Percentiles rank a stretch among this genome's conserved stretches.
These are phyloP conservation scores for Drosophila lacicola DNA, from an alignment of 2,888 invertebrate genomes.

Conservation along the genomic window DNA sequence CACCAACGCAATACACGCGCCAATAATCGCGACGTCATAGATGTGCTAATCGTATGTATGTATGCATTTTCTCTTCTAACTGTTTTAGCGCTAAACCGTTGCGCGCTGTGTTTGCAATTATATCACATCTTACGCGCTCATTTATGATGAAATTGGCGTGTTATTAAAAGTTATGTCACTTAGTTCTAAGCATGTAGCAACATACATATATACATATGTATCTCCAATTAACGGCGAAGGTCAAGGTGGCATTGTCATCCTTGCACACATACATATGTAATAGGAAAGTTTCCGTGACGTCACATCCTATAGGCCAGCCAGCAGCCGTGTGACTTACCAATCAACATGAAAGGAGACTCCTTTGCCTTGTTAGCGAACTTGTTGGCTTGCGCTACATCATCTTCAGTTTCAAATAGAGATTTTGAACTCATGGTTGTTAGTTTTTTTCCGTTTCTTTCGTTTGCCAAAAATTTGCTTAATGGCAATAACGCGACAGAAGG, in stretches of 20 bases:
- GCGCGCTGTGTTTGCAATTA: conserved; percentile 24
- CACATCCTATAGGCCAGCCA: conserved; percentile 7
- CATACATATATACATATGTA: not conserved
- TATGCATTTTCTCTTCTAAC: not conserved
- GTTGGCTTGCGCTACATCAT: conserved; percentile 72
- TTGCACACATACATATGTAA: conserved; percentile 8
- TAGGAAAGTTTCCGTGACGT: conserved; percentile 50
- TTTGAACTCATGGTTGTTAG: conserved; percentile 61
- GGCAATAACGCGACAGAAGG: not conserved
- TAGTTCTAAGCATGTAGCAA: not conserved
- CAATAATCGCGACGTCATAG: conserved; percentile 52
- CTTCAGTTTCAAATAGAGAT: conserved; percentile 80
- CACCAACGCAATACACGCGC: conserved; percentile 51
- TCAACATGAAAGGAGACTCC: conserved; percentile 90
- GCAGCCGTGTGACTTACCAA: conserved; percentile 86
- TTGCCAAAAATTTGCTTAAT: conserved; percentile 6
- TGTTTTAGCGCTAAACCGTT: conserved; percentile 1
- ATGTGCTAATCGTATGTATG: conserved; percentile 38
- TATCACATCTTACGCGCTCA: conserved; percentile 28
- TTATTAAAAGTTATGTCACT: conserved; percentile 58
- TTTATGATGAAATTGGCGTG: conserved; percentile 41
- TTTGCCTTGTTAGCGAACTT: conserved; percentile 89
- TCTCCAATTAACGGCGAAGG: conserved; percentile 39
- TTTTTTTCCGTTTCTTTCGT: conserved; percentile 9
- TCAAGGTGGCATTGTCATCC: conserved; percentile 45